Base-by-base conservation (phyloP, 2,888 invertebrate species). In the Polia nebulosa region DNA sequence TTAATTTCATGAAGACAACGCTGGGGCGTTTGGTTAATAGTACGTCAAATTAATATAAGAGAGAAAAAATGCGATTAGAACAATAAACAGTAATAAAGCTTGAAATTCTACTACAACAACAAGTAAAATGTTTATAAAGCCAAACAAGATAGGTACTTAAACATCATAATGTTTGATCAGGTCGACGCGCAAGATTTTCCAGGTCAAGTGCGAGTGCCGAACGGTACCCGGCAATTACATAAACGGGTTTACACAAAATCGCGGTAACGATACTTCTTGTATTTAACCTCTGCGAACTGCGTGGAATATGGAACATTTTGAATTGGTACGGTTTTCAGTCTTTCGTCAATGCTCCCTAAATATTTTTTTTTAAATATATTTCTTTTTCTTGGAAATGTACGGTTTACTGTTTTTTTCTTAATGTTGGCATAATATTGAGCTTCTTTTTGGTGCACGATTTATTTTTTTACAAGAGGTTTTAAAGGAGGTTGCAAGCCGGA, bases 221-320 rank as follows among this genome's bases (percentile, higher is more conserved):
- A 89, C 91, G 86, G 88, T 88, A 88, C 85, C 80, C 78, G 68
- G 86, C 85, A 89, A 90, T 90, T 88, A 89, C 85, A 86, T 88
- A 87, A 89, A 91, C 88, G 80, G 81, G 85, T 86, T 87, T 81
- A 84, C 80, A 87, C 83, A 69, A 83, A 84, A 83, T 76, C 72
- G 56, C 79, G 74, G 78, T 78, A 83, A 67, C 74, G 56, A 77
- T 76, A 68, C 72, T 44, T 25, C 59, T 72, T 72, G 41, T 49
- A 56, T 52, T 70, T 69, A 66, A 78, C 74, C 66, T 61, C 56
- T 49, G 45, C 52, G 53, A 78, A 59, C 61, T 56, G 36, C 32
- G 41, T 39, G 47, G 62, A 51, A 52, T 65, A 62, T 60, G 68
- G 56, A 60, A 74, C 55, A 53, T 17, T 32, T 59, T 39, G 15